Base-by-base conservation (phyloP, 2,888 invertebrate genomes). In the Drosophila greeni region DNA sequence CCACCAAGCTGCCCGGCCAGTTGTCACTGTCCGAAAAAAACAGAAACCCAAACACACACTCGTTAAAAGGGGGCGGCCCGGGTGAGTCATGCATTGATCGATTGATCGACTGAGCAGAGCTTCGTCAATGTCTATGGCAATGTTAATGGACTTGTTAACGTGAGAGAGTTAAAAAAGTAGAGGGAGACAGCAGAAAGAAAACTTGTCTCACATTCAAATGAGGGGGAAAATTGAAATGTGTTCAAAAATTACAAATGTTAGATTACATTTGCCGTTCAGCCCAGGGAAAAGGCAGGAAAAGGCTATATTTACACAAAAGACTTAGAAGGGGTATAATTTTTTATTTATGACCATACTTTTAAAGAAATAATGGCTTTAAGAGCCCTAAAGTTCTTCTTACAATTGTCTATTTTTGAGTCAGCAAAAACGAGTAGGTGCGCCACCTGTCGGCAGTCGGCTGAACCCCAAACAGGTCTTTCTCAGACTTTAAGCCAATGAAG, bases 51-150 rank as follows among this genome's bases (percentile, higher is more conserved):
- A 26, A 7, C 24, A 16, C 12, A 43, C 3, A 18, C 43, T 12
- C 4, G 43, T 26, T 18, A 26, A 26, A 43, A 16, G 26, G 51
- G 51, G 52, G 29, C 18, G 52, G 26, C 24, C 7, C 14, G 45
- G 7, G 24, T 59, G 58, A 45, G 43, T 58, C 59, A 59, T 29
- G 29, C 24, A 45, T 59, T 26, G 59, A 47, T 26, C 24, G 31
- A 26, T 39, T 39, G 60, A 47, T 59, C 59, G 45, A 37, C 9
- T 36, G 31, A 57, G 55, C 40, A 24, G 14, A 18, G 40, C 55
- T 58, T 54, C 23, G 58, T 55, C 58, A 58, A 58, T 58, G 58
- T 58, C 58, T 58, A 55, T 58, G 58, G 55, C 58, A 58, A 58
- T 58, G 58, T 58, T 58, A 58, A 54, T 58, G 58, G 58, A 54